phyloP scores from a whole-genome alignment of 1,140 invertebrate species.

The Drosophila varians region DNA sequence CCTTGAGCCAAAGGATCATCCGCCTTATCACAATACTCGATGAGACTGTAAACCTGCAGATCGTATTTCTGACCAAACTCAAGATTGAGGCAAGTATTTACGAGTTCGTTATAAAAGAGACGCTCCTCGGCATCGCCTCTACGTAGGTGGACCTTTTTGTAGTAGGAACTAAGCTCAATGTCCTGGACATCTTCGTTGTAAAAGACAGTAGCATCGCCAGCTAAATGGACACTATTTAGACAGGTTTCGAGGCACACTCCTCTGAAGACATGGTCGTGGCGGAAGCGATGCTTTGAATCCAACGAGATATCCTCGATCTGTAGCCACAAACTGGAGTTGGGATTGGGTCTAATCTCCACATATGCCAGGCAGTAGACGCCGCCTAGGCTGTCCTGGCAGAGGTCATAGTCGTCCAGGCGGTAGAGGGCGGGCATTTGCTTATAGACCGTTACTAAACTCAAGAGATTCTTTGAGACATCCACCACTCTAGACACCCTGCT shows the following conservation, averaged over 20 bases:
- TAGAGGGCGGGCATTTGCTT: conserved; percentile 84
- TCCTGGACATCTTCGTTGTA: conserved; percentile 24
- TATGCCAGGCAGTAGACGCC: conserved; percentile 84
- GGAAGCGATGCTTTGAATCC: conserved; percentile 84
- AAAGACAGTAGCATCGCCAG: conserved; percentile 12
- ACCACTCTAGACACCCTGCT: background rate
- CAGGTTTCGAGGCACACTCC: conserved; percentile 84
- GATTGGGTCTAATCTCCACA: conserved; percentile 77
- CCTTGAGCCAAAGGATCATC: conserved; percentile 42
- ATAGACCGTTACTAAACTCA: conserved; percentile 50
- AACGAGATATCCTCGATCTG: conserved; percentile 83
- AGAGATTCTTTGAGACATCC: background rate
- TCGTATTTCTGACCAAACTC: conserved; percentile 51
- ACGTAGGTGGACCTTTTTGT: conserved; percentile 48
- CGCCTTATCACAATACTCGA: conserved; percentile 70
- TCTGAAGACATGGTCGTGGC: conserved; percentile 85
- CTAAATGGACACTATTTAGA: conserved; percentile 12
- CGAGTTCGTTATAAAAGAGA: conserved; percentile 41
- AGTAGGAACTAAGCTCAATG: conserved; percentile 57
- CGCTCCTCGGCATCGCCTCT: conserved; percentile 45
- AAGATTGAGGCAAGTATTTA: conserved; percentile 70
- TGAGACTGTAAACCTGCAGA: conserved; percentile 45
- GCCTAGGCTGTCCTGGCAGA: conserved; percentile 72
- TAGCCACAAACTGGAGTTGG: conserved; percentile 79
- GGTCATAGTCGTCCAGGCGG: conserved; percentile 84